Percentiles rank a stretch among this genome's conserved stretches.
These are phyloP conservation scores for Agrilus mali DNA, from an alignment of 2,888 invertebrate species.

Conservation along the genomic window DNA sequence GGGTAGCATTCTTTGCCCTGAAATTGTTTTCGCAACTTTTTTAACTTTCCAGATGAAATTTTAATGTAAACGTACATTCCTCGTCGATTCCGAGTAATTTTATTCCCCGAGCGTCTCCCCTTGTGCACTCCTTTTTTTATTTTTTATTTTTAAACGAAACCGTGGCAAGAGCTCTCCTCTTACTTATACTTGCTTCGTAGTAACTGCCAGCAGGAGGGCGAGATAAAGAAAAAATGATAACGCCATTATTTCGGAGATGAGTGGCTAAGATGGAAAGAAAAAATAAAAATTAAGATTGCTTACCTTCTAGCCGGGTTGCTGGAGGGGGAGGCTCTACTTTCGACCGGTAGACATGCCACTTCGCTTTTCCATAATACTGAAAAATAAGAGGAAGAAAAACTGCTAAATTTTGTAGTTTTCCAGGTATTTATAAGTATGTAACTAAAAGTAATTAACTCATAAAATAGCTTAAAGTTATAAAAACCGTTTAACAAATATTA, in stretches of 20 bases:
- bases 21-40: conserved; percentile 27
- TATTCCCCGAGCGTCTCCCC: too few species aligned
- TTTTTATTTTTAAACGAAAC: too few species aligned
- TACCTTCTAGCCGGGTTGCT: conserved; percentile 28
- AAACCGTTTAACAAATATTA: too few species aligned
- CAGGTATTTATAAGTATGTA: too few species aligned
- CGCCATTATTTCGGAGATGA: conserved; percentile 12
- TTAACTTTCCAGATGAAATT: conserved; percentile 26
- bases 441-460: too few species aligned
- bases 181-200: neutral
- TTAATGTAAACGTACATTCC: conserved; percentile 24
- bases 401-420: neutral
- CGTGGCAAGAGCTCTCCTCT: neutral
- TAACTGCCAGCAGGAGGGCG: conserved; percentile 12
- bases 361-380: conserved; percentile 23
- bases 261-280: conserved; percentile 4
- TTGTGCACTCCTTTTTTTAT: too few species aligned
- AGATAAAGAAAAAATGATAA: conserved; percentile 21
- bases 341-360: conserved; percentile 18
- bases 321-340: conserved; percentile 24
- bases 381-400: conserved; percentile 15
- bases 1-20: conserved; percentile 24
- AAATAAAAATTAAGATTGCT: conserved; percentile 8
- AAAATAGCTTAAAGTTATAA: too few species aligned
- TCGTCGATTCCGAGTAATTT: conserved; percentile 23